Conservation (phyloP, 53 echinoderm and acorn worm genomes). For the Crossaster papposus region DNA sequence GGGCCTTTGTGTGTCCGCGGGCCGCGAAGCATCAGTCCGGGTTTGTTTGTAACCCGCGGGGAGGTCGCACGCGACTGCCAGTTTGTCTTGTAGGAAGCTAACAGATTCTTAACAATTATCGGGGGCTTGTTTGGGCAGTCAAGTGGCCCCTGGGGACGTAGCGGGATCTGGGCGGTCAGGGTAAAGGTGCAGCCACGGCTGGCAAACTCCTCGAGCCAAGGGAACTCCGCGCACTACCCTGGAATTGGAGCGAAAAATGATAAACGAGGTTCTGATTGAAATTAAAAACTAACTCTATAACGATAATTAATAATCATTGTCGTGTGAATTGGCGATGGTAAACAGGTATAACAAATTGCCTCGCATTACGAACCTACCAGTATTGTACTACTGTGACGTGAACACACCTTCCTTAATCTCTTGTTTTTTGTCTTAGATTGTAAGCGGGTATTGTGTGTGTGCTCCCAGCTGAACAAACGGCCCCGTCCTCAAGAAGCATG, state of each 20-base stretch:
- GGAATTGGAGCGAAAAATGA: not conserved
- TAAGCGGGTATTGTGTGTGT: not conserved
- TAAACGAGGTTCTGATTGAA: not conserved
- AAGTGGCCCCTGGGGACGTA: conserved; percentile 9
- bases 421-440: not conserved
- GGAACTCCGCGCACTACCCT: no score
- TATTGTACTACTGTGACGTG: not conserved
- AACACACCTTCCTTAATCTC: not conserved
- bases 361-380: no score
- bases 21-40: not conserved
- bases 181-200: not conserved
- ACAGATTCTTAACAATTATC: conserved; percentile 16
- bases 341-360: not conserved
- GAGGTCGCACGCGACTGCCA: not conserved
- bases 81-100: not conserved
- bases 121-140: not conserved
- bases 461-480: not conserved
- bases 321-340: not conserved
- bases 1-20: not conserved
- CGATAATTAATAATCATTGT: not conserved
- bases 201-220: no score
- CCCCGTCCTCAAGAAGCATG: not conserved
- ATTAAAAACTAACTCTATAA: not conserved
- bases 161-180: not conserved
- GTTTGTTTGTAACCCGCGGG: not conserved